Base-by-base conservation (phyloP, 2,797 vertebrate genomes). In the Siniperca scherzeri region DNA sequence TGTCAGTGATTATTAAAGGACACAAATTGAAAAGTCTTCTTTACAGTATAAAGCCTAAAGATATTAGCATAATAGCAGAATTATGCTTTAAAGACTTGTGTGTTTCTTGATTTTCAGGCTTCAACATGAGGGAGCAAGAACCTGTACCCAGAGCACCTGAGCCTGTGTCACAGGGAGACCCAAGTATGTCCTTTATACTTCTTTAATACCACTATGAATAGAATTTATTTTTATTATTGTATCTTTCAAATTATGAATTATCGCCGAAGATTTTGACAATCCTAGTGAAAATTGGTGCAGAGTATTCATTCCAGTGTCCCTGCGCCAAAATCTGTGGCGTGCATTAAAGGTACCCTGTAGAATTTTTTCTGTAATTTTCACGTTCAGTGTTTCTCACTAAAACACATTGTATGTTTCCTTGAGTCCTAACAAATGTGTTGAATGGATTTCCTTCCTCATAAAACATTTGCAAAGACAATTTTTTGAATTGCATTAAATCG, bases 91-190 rank as follows among this genome's bases (percentile, higher is more conserved):
- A 70, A 38, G 14, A 48, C 27, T 22, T 68, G 44, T 69, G 27
- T 62, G 12, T 84, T 78, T 70, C 4, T 71, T 75, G 70, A 65
- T 92, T 90, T 94, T 80, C 89, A 99, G 98, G 96, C 74, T 96
- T 97, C 82, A 94, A 74, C 40, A 70, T 94, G 84, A 96, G 93
- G 74, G 96, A 97, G 90, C 91, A 87, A 22, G 97, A 97, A 77
- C 83, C 96, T 36, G 91, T 93, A 82, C 92, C 93, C 2, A 96
- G 95, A 93, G 89, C 93, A 0, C 92, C 91, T 53, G 97, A 97
- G 38, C 90, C 95, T 5, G 88, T 81, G 46, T 93, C 97, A 59
- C 97, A 97, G 80, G 98, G 98, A 95, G 97, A 99, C 85, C 95
- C 96, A 91, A 97, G 98, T 99, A 97, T 0, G 96, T 96, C 67